Evolutionary conservation across 2,113 vertebrate genomes (phyloP).

Genomic region (Shinisaurus crocodilurus): DNA sequence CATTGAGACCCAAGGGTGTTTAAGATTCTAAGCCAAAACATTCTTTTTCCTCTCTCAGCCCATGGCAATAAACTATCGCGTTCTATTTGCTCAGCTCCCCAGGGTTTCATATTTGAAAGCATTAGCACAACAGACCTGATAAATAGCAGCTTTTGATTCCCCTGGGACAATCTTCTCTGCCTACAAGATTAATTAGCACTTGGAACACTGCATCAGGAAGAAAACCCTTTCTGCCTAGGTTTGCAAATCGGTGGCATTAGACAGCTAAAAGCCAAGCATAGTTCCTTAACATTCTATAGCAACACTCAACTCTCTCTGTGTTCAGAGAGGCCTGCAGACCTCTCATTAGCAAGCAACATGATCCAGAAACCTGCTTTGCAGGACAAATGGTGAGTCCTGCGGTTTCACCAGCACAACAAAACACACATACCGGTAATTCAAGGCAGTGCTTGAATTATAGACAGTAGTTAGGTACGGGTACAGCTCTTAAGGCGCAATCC

Average conservation of each 20-base stretch:
- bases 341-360: background rate
- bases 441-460: background rate
- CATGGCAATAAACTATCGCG: background rate
- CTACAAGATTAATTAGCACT: slow-evolving; percentile 17
- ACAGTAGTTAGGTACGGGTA: too few species aligned
- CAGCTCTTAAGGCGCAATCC: too few species aligned
- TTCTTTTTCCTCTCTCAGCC: background rate
- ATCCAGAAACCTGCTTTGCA: background rate
- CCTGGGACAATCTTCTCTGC: background rate
- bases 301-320: background rate
- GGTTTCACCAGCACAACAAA: background rate
- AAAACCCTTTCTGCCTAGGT: background rate
- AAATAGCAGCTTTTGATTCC: slow-evolving; percentile 7
- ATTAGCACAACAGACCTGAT: background rate
- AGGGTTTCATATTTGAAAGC: background rate
- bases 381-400: background rate
- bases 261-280: background rate
- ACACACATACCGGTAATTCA: background rate
- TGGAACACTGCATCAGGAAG: background rate
- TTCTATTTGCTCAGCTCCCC: slow-evolving; percentile 4
- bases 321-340: background rate
- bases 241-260: background rate
- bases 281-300: background rate
- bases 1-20: background rate
- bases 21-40: background rate